Conservation (phyloP, 2,113 vertebrate species). For the Alaudala cheleensis region DNA sequence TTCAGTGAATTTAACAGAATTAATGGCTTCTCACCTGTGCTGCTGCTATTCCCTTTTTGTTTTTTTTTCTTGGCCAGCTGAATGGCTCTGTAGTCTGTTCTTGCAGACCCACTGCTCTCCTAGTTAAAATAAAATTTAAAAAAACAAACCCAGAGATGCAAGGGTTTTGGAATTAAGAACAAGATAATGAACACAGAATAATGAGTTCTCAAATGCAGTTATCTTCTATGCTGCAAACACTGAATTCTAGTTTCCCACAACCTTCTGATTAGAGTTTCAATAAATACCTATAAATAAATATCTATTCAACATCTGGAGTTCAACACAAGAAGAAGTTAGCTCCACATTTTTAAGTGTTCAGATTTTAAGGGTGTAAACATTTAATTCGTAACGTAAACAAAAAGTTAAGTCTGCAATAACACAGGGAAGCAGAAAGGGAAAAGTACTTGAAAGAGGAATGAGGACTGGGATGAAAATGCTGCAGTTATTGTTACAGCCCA, state of each 20-base stretch:
- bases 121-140: conserved; percentile 23
- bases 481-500: background rate
- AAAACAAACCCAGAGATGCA: conserved; percentile 26
- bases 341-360: background rate
- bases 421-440: background rate
- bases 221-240: background rate
- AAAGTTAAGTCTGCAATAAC: background rate
- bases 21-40: conserved; percentile 74
- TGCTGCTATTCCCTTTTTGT: conserved; percentile 80
- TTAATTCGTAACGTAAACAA: background rate
- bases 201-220: background rate
- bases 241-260: background rate
- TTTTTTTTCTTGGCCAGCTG: conserved; percentile 91
- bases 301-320: background rate
- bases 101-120: conserved; percentile 92
- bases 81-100: conserved; percentile 95
- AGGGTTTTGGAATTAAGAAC: conserved; percentile 37
- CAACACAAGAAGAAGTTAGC: background rate
- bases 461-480: background rate
- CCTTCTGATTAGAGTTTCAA: background rate
- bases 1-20: background rate
- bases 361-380: background rate
- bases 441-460: background rate
- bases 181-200: background rate
- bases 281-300: too few species aligned